These are phyloP conservation scores for Acanthis flammea DNA, from an alignment of 2,797 vertebrate species.

Conservation along the genomic window DNA sequence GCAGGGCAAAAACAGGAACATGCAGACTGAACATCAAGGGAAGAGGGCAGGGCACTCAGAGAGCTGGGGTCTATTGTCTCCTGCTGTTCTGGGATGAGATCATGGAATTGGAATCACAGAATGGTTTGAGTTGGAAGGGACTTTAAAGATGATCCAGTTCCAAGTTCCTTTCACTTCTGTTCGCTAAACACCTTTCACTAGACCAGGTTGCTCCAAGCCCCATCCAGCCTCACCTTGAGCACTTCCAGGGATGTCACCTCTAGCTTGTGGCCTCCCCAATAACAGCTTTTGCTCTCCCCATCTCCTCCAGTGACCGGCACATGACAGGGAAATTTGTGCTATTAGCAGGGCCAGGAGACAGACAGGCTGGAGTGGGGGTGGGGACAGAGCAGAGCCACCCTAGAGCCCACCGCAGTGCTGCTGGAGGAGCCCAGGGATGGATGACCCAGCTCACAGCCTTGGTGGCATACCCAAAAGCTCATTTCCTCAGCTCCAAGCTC, in stretches of 20 bases:
- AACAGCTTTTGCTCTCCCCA: neutral
- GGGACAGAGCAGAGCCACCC: neutral
- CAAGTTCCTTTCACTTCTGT: neutral
- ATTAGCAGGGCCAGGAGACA: neutral
- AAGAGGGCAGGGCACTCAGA: neutral
- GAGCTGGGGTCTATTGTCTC: neutral
- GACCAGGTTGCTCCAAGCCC: neutral
- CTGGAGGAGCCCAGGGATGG: neutral
- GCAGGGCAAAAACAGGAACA: neutral
- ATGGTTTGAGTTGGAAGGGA: neutral
- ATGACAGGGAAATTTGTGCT: fast-evolving
- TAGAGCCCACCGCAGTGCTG: neutral
- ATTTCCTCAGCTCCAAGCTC: neutral
- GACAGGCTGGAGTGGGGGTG: neutral
- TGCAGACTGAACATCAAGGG: neutral
- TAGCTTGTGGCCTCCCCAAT: neutral
- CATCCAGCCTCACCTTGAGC: neutral
- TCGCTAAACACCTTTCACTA: neutral
- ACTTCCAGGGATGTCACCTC: neutral
- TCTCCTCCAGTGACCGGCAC: neutral
- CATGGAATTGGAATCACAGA: neutral
- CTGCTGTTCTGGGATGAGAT: neutral
- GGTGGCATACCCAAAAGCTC: neutral
- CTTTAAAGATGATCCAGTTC: neutral
- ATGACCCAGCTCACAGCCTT: neutral